Conservation (phyloP, 1,140 invertebrate genomes). For the Drosophila murphyi region DNA sequence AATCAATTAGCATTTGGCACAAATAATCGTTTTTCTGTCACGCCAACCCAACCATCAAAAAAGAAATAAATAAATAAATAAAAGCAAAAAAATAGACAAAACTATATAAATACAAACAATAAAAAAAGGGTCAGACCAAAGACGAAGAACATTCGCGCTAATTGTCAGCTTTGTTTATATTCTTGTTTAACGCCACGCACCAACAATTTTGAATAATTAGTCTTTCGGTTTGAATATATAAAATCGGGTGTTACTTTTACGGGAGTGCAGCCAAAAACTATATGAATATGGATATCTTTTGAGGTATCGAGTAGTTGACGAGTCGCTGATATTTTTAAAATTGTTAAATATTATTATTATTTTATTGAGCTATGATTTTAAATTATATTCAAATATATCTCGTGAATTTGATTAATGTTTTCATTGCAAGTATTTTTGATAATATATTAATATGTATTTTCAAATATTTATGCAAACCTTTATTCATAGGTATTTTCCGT, state of each 20-base stretch:
- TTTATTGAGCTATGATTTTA: no score
- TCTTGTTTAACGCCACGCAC: slow-evolving; percentile 2
- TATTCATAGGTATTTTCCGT: no score
- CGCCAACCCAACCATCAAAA: slow-evolving; percentile 67
- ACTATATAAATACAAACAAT: slow-evolving; percentile 13
- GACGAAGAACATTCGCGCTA: slow-evolving; percentile 36
- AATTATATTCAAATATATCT: no score
- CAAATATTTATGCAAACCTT: no score
- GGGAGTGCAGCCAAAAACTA: no score
- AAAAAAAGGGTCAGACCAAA: slow-evolving; percentile 23
- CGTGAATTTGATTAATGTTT: no score
- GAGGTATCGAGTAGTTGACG: no score
- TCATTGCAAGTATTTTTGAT: no score
- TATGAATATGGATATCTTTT: no score
- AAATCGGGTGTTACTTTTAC: not conserved
- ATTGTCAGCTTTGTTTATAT: slow-evolving; percentile 48
- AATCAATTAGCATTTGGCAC: slow-evolving; percentile 82
- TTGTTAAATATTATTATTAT: no score
- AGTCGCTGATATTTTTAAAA: no score
- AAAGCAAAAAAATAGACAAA: slow-evolving; percentile 6
- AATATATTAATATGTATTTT: no score
- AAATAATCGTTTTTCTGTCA: slow-evolving; percentile 82
- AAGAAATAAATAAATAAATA: slow-evolving; percentile 34
- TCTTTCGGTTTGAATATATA: not conserved
- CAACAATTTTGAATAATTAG: slow-evolving; percentile 20